Conservation (phyloP, 1,140 invertebrate species). For the Leguminivora glycinivorella region DNA sequence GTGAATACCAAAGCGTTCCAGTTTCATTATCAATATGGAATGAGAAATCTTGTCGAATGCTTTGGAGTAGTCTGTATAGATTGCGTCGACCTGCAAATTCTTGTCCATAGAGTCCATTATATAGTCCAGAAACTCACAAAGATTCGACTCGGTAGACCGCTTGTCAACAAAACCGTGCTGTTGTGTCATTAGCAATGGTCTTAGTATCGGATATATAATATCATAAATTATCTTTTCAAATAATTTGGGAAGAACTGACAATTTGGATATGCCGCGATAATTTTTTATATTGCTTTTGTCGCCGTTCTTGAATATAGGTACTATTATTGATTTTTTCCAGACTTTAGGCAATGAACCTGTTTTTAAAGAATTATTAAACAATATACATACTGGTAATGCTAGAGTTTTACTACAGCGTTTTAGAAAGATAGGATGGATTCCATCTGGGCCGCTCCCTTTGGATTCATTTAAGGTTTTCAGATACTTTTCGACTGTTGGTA, state of each 20-base stretch:
- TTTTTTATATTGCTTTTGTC: background rate
- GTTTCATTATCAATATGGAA: too few relatives aligned
- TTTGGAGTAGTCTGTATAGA: too few relatives aligned
- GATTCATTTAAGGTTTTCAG: background rate
- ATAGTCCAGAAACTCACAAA: too few relatives aligned
- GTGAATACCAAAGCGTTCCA: too few relatives aligned
- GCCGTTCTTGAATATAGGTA: background rate
- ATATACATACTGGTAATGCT: background rate
- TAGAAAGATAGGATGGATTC: background rate
- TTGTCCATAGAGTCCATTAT: too few relatives aligned
- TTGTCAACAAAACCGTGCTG: too few relatives aligned
- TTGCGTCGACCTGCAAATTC: too few relatives aligned
- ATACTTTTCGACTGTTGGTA: background rate
- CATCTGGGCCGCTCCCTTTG: background rate
- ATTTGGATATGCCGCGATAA: background rate
- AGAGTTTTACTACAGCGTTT: background rate
- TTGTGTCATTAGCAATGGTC: too few relatives aligned
- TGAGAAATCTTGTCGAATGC: too few relatives aligned
- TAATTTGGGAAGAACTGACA: background rate
- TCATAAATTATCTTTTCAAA: background rate
- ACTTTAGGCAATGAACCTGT: background rate
- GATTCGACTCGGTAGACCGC: too few relatives aligned
- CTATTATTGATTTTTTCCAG: constrained; percentile 9
- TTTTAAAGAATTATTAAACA: background rate
- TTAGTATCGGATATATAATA: too few relatives aligned